Percentiles rank a stretch among this genome's conserved stretches.
phyloP scores from a whole-genome alignment of 2,113 vertebrate species.

The Balaenoptera acutorostrata region DNA sequence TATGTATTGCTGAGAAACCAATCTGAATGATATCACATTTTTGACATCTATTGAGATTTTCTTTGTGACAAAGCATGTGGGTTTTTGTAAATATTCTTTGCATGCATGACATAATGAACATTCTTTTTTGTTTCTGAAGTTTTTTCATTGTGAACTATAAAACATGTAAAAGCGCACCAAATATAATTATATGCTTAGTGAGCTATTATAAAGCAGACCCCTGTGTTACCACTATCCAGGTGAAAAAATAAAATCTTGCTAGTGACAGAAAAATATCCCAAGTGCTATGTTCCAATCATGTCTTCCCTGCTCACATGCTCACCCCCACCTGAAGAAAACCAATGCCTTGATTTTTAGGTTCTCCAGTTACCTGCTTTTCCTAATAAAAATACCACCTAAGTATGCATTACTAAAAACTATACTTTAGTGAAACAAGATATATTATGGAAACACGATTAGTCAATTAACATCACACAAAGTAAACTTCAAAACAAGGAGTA shows the following conservation, averaged over 20 bases:
- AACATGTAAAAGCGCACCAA: not conserved
- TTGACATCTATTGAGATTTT: not conserved
- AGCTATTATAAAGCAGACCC: not conserved
- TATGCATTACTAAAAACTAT: not conserved
- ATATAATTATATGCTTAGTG: not conserved
- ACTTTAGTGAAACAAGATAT: not conserved
- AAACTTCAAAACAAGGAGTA: not conserved
- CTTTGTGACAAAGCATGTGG: not conserved
- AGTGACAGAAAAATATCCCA: not conserved
- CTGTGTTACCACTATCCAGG: not conserved
- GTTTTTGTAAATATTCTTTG: not conserved
- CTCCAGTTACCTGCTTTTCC: not conserved
- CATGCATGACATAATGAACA: not conserved
- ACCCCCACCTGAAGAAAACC: not conserved
- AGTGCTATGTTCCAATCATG: not conserved
- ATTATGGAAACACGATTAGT: not conserved
- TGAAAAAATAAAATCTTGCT: not conserved
- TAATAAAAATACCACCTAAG: not conserved
- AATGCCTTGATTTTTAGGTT: not conserved
- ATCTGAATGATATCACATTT: not conserved
- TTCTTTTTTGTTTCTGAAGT: not conserved
- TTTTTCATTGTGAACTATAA: not conserved
- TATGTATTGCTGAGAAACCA: conserved; percentile 19
- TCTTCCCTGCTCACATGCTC: not conserved
- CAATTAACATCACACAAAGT: not conserved